Base-by-base conservation (phyloP, 2,113 vertebrate species). In the Fregetta grallaria region DNA sequence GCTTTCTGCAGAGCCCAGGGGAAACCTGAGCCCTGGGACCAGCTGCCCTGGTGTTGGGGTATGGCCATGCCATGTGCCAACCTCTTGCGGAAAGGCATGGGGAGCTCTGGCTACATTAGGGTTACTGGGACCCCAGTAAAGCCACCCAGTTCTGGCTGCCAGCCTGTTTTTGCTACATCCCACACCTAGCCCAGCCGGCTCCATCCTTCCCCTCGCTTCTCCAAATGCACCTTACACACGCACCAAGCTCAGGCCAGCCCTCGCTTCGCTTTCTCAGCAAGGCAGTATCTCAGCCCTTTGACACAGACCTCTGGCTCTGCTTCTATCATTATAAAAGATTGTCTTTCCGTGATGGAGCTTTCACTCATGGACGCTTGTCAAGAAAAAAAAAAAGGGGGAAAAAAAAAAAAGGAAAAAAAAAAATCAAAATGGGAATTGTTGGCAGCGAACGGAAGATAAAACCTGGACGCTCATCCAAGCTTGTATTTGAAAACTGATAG, bases 391-490 rank as follows among this genome's bases (percentile, higher is more conserved):
- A 16, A 9, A 45, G 7, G 5, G 4, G 0, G 2, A 6, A 4
- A 32, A 21, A 53, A 52, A 68, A 49, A 19, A 91, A 96, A 88
- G 53, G 2, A 1, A 4, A n/a, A 25, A 75, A 71, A n/a, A 93
- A 96, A 90, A 67, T 92, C 50, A 91, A 94, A 95, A 86, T 81
- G 93, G 88, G 90, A 86, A 88, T 88, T 80, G 82, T 85, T 98
- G 98, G 97, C 97, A 97, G 96, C 88, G 62, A 84, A 88, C 0
- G 2, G 96, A 66, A 96, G 95, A 96, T 94, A 96, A 98, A 98
- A 97, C 96, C 96, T 97, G 96, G 94, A 95, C 27, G 13, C 91
- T 91, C 85, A 96, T 97, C 96, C 97, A 88, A 90, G 95, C 86
- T 93, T 71, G 74, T 78, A 70, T 96, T 84, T 96, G 97, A 92